These are phyloP conservation scores for Anoplius nigerrimus DNA, from an alignment of 2,888 invertebrate genomes.

Conservation along the genomic window DNA sequence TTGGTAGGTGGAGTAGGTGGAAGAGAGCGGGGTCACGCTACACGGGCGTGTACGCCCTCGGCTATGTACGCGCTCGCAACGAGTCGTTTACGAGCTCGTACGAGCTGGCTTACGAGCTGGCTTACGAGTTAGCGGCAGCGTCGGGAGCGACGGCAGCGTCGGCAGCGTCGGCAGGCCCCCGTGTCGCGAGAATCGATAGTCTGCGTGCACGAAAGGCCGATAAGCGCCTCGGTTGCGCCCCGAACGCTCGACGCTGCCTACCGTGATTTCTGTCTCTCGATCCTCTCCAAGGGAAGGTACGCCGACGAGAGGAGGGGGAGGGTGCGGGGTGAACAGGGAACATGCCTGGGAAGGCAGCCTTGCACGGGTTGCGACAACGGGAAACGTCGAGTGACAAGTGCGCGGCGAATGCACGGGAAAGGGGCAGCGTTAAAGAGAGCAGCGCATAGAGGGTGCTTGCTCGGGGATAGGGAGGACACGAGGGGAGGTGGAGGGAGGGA, in stretches of 20 bases:
- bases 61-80: conserved; percentile 15
- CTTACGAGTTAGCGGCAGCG: conserved; percentile 43
- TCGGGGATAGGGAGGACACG: background rate
- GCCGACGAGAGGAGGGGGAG: background rate
- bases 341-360: no score
- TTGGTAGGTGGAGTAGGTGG: background rate
- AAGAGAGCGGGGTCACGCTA: background rate
- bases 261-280: background rate
- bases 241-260: conserved; percentile 18
- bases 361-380: no score
- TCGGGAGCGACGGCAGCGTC: conserved; percentile 34
- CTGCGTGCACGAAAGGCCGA: conserved; percentile 67
- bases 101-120: conserved; percentile 45
- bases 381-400: background rate
- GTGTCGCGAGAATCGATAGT: conserved; percentile 70
- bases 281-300: background rate
- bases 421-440: background rate
- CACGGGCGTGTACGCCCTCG: background rate
- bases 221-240: conserved; percentile 49
- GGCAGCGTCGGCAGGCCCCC: conserved; percentile 51
- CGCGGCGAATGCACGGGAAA: conserved; percentile 24
- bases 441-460: background rate
- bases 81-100: conserved; percentile 23
- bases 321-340: no score
- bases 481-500: conserved; percentile 7